Percentiles rank a stretch among this genome's conserved stretches.
These are phyloP conservation scores for Cheilosia soror DNA, from an alignment of 2,888 invertebrate genomes.

Conservation along the genomic window DNA sequence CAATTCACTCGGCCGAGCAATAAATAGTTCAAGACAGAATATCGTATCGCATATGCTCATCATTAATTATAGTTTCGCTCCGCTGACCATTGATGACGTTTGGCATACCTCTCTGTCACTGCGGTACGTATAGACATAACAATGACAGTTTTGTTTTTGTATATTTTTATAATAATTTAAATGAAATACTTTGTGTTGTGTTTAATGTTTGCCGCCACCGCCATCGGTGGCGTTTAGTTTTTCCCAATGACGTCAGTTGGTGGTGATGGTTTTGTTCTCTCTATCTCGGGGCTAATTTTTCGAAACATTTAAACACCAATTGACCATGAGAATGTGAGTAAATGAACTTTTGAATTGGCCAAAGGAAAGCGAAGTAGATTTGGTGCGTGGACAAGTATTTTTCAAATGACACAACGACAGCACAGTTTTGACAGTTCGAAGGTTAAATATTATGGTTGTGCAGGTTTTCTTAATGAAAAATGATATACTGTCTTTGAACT, in stretches of 20 bases:
- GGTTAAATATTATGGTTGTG: too few relatives aligned
- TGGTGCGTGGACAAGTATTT: not conserved
- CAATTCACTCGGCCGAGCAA: not conserved
- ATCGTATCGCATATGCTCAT: constrained; percentile 54
- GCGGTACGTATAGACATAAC: constrained; percentile 10
- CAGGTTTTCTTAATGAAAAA: too few relatives aligned
- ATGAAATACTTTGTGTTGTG: not conserved
- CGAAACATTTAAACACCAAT: constrained; percentile 51
- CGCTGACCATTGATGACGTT: constrained; percentile 36
- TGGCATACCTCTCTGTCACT: constrained; percentile 1
- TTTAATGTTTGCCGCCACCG: constrained; percentile 16
- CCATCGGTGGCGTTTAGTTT: constrained; percentile 21
- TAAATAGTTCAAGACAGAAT: constrained; percentile 30
- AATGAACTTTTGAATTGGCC: constrained; percentile 14
- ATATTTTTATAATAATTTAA: constrained; percentile 15
- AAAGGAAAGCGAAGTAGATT: not conserved
- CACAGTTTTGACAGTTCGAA: too few relatives aligned
- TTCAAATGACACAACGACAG: not conserved
- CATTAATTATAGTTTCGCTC: constrained; percentile 55
- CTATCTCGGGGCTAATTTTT: constrained; percentile 47
- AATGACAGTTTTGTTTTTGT: constrained; percentile 22
- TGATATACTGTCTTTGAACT: too few relatives aligned
- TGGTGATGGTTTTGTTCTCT: constrained; percentile 33
- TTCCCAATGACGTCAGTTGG: constrained; percentile 42
- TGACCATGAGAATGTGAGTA: constrained; percentile 22